Percentiles rank a stretch among this genome's conserved stretches.
These are phyloP conservation scores for Oreochromis mossambicus DNA, from an alignment of 2,797 vertebrate genomes.

Conservation along the genomic window DNA sequence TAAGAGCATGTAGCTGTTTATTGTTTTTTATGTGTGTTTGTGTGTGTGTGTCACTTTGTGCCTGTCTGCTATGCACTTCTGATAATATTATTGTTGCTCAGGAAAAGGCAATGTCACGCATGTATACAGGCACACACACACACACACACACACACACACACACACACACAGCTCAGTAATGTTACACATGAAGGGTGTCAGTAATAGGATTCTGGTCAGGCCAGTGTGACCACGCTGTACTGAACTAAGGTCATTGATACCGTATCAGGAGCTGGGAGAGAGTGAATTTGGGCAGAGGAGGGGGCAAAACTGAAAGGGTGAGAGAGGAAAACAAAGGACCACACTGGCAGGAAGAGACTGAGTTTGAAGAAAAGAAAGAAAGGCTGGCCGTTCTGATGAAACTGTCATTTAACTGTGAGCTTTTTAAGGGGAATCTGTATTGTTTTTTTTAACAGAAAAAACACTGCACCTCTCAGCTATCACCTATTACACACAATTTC, in stretches of 20 bases:
- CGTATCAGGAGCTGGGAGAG: conserved; percentile 36
- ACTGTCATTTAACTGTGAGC: conserved; percentile 12
- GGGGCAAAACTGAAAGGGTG: background rate
- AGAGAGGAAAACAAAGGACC: conserved; percentile 42
- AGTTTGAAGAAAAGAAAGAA: background rate
- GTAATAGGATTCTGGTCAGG: conserved; percentile 71
- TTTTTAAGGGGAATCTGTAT: conserved; percentile 3
- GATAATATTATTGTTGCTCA: conserved; percentile 49
- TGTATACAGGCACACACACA: conserved; percentile 22
- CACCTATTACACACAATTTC: conserved; percentile 37
- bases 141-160: background rate
- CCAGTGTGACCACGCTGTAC: conserved; percentile 62
- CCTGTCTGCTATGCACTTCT: conserved; percentile 8
- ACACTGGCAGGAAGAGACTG: background rate
- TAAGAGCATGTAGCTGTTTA: background rate
- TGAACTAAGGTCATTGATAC: conserved; percentile 68
- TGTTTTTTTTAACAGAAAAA: background rate
- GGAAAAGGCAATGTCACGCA: conserved; percentile 65
- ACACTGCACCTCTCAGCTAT: background rate
- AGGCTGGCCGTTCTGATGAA: background rate
- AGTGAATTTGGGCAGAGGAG: background rate
- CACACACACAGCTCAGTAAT: conserved; percentile 24
- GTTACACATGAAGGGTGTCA: conserved; percentile 75
- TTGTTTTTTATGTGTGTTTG: background rate
- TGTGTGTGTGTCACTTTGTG: background rate